These are phyloP conservation scores for Danionella cerebrum DNA, from an alignment of 2,113 vertebrate genomes.

Conservation along the genomic window DNA sequence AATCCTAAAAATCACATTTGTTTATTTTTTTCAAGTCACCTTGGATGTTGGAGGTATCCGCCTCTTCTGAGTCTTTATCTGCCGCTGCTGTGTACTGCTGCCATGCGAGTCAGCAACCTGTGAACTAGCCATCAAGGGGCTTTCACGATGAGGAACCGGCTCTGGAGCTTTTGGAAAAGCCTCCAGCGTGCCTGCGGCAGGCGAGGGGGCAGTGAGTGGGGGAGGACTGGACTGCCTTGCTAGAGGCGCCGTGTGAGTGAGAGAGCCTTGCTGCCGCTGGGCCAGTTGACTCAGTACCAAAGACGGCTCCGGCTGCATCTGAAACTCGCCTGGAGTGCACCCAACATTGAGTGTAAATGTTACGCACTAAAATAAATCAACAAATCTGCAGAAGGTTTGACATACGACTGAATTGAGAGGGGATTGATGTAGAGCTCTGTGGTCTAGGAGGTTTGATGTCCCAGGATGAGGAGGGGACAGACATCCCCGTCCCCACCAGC, in stretches of 20 bases:
- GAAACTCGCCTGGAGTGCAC: slow-evolving; percentile 73
- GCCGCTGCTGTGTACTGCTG: slow-evolving; percentile 71
- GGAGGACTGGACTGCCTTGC: slow-evolving; percentile 60
- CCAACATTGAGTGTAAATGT: neutral
- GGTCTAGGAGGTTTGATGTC: slow-evolving; percentile 73
- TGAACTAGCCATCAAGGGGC: slow-evolving; percentile 46
- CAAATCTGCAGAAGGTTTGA: too few species aligned
- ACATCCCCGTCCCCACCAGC: slow-evolving; percentile 51
- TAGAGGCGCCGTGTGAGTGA: slow-evolving; percentile 42
- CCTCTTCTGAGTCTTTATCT: slow-evolving; percentile 83
- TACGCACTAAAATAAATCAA: too few species aligned
- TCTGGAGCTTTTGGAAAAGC: slow-evolving; percentile 45
- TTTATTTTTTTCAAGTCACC: slow-evolving; percentile 51
- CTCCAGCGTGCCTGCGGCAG: slow-evolving; percentile 48
- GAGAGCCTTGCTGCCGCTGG: slow-evolving; percentile 72
- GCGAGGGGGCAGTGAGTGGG: slow-evolving; percentile 36
- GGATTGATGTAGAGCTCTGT: slow-evolving; percentile 67
- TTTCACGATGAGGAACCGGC: slow-evolving; percentile 50
- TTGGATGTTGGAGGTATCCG: slow-evolving; percentile 83
- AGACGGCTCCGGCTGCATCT: slow-evolving; percentile 90
- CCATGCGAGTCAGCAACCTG: slow-evolving; percentile 67
- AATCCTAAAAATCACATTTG: neutral
- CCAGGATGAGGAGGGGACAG: slow-evolving; percentile 74
- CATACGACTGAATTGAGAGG: slow-evolving; percentile 84
- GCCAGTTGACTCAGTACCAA: slow-evolving; percentile 88